Evolutionary conservation across 2,797 vertebrate genomes (phyloP).

Genomic region (Gallinago solitaria): DNA sequence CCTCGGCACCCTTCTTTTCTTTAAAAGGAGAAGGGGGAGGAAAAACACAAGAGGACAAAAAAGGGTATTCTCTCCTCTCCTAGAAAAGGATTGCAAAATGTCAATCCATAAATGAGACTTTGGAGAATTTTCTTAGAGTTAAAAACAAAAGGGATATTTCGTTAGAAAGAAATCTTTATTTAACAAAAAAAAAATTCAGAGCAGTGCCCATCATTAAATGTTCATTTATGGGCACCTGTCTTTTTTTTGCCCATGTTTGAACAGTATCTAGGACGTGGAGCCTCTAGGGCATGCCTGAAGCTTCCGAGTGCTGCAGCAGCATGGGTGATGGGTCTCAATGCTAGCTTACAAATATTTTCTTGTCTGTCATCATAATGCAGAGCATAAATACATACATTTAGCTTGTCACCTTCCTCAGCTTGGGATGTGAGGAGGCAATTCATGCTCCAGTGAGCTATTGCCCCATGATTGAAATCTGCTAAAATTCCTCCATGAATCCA

Average conservation of each 20-base stretch:
- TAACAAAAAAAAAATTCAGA: not conserved
- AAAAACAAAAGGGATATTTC: not conserved
- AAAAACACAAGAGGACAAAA: not conserved
- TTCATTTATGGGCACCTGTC: not conserved
- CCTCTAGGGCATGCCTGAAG: not conserved
- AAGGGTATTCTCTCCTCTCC: not conserved
- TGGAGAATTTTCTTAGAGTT: not conserved
- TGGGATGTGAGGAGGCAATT: not conserved
- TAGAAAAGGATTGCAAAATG: not conserved
- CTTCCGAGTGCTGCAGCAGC: not conserved
- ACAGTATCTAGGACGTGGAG: not conserved
- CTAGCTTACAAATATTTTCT: not conserved
- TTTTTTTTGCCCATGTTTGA: not conserved
- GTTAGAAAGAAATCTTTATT: not conserved
- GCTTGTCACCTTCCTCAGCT: not conserved
- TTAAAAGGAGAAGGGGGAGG: not conserved
- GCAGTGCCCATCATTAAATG: not conserved
- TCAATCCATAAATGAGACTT: not conserved
- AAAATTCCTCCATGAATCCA: not conserved
- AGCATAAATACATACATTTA: not conserved
- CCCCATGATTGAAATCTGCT: not conserved
- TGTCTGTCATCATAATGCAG: not conserved
- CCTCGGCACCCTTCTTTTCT: not conserved
- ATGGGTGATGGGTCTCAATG: fast-evolving
- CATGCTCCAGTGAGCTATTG: not conserved